Base-by-base conservation (phyloP, 2,888 invertebrate species). In the Ochlodes sylvanus region DNA sequence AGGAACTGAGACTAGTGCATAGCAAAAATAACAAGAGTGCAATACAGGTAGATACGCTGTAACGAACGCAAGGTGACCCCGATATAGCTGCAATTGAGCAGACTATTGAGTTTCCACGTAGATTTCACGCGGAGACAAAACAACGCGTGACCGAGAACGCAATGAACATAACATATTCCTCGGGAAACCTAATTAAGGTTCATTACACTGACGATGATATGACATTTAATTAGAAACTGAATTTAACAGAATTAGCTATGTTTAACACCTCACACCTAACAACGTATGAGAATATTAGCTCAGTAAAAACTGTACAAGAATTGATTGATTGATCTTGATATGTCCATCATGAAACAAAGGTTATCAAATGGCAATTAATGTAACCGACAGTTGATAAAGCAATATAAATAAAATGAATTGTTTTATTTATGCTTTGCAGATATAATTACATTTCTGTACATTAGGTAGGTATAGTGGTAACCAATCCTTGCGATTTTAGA, bases 31-130 rank as follows among this genome's bases (percentile, higher is more conserved):
- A 52, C 54, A 54, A 55, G 54, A 41, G 54, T 27, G 19, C 44
- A 68, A 72, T 73, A 72, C 74, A 73, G 78, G 75, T 81, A 79
- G 70, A 69, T 47, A 61, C 77, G 79, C 71, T 76, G 79, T 73
- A 79, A 79, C 80, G 71, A 85, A 88, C 84, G 79, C 79, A 85
- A 87, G 87, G 86, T 87, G 88, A 88, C 88, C 87, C 76, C 84
- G 79, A 81, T 85, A 75, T 75, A 74, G 76, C 71, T 76, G 75
- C 75, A 81, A 83, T 85, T 81, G 77, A 81, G 66, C 47, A 62
- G 62, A 62, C 52, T 62, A 56, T 68, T 62, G 61, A 50, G 68
- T 61, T 68, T 56, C 62, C 56, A 47, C 75, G 77, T 71, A 80
- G 79, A 82, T 81, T 67, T 67, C 41, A 42, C 42, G 65, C 41